Conservation (phyloP, 2,113 vertebrate genomes). For the Pterocles burchelli region DNA sequence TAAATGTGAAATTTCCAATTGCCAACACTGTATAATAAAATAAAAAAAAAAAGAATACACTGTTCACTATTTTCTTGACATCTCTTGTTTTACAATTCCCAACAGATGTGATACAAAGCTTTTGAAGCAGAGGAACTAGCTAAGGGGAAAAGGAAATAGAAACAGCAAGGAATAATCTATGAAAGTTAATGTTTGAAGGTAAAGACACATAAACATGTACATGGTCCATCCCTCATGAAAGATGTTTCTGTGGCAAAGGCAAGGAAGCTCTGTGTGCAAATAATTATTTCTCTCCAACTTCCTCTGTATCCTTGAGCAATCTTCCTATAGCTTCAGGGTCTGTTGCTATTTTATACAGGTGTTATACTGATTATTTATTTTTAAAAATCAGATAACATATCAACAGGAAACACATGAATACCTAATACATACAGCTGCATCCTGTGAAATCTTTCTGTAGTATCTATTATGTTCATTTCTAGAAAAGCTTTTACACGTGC, state of each 20-base stretch:
- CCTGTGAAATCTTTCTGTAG: background rate
- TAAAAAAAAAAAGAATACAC: background rate
- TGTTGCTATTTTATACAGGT: background rate
- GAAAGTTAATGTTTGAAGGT: background rate
- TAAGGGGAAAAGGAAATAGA: background rate
- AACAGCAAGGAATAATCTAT: conserved; percentile 4
- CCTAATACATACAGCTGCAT: background rate
- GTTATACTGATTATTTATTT: background rate
- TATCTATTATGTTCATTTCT: background rate
- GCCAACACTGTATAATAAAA: conserved; percentile 74
- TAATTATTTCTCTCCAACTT: background rate
- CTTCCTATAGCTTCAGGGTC: background rate
- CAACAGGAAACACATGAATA: background rate
- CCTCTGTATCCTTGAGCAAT: background rate
- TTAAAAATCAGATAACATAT: background rate
- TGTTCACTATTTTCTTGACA: conserved; percentile 11
- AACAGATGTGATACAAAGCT: background rate
- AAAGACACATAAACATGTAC: background rate
- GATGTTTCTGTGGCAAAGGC: background rate
- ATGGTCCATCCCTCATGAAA: background rate
- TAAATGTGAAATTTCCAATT: conserved; percentile 71
- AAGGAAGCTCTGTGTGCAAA: conserved; percentile 32
- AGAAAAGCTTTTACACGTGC: background rate
- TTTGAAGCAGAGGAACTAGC: background rate
- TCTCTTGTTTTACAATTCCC: background rate